Evolutionary conservation across 1,140 invertebrate genomes (phyloP), one percentile per base, ranked within the genome.

Genomic region (Contarinia nasturtii): DNA sequence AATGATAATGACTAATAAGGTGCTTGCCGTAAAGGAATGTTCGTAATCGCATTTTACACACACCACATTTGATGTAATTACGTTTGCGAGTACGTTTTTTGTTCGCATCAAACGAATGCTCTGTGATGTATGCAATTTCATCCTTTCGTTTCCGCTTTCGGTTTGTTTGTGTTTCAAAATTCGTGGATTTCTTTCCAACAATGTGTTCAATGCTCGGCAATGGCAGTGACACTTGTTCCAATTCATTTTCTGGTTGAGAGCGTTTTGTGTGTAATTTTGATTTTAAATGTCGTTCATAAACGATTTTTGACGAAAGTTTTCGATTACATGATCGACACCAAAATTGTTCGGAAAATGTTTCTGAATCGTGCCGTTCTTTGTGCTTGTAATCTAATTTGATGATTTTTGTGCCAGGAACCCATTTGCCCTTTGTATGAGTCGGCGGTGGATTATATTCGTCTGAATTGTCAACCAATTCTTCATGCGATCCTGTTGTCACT

Each of bases 1-100:
- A 84, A 59, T 86, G 84, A 62, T 80, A 87, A 61, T 81, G 80
- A 22, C 82, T 86, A 47, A 87, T 82, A 46, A 87, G 67, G 65
- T 87, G 84, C 59, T 86, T 86, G 46, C 84, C 82, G 65, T 86
- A 77, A 51, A 82, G 63, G 49, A 77, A 68, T 2, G 70, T 68
- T 46, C 69, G 70, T 20, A 86, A 77, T 52, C 73, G 71, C 14
- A 75, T 74, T 22, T 71, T 71, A 51, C 82, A 87, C 46, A 81
- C 78, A 40, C 74, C 70, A 57, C 82, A 86, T 47, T 67, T 67
- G 5, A 75, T 61, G 44, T 68, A 71, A 45, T 69, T 66, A 49
- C 73, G 70, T 49, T 72, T 72, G 48, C 78, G 65, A 44, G 66
- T 71, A 17, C 73, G 64, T 49, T 67, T 70, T 52, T 66, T 67